A percentile compares a stretch with the other conserved stretches of the same genome.
These are phyloP conservation scores for Protonibea diacanthus DNA, from an alignment of 2,797 vertebrate species.

Conservation along the genomic window DNA sequence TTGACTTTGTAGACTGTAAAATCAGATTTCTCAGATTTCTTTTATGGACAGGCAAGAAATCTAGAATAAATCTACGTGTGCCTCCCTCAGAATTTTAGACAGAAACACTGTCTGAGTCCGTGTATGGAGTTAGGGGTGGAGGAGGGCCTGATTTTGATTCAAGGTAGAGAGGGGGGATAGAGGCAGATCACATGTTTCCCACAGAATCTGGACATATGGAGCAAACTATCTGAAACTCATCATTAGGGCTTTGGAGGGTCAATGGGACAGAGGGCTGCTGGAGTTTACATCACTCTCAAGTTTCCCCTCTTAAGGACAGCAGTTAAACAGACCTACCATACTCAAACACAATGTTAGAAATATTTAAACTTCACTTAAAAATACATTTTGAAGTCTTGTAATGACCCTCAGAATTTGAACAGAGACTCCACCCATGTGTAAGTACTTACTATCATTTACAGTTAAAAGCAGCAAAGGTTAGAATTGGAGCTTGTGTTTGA, in stretches of 20 bases:
- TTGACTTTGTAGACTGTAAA: background rate
- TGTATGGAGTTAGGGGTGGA: background rate
- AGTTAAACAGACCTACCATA: background rate
- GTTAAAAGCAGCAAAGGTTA: background rate
- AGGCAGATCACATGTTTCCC: constrained; percentile 32
- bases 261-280: constrained; percentile 24
- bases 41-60: background rate
- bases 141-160: background rate
- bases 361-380: background rate
- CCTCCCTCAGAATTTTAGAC: background rate
- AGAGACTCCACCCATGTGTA: background rate
- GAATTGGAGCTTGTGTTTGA: background rate
- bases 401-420: too few relatives aligned
- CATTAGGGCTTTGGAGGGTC: constrained; percentile 22
- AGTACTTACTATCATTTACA: background rate
- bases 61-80: background rate
- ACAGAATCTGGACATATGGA: constrained; percentile 34
- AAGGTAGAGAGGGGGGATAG: constrained; percentile 9
- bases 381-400: background rate
- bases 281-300: constrained; percentile 40
- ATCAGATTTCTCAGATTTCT: background rate
- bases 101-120: background rate
- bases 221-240: constrained; percentile 40
- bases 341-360: background rate
- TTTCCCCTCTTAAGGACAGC: constrained; percentile 23